Evolutionary conservation across 1,140 invertebrate genomes (phyloP), one percentile per base, ranked within the genome.

Genomic region (Drosophila repletoides): DNA sequence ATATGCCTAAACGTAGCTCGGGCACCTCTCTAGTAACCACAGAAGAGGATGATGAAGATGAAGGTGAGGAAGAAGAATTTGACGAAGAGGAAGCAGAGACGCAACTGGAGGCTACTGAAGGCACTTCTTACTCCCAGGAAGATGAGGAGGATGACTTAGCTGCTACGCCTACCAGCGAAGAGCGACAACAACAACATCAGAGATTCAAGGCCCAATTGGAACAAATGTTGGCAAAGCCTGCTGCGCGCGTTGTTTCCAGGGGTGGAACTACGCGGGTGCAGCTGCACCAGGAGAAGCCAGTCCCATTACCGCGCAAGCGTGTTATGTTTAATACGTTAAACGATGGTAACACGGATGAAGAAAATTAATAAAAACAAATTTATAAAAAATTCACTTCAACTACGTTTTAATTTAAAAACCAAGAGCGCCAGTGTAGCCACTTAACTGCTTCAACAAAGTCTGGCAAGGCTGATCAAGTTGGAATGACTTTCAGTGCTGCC

Each of bases 291-390:
- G 12, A 59, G 2, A 53, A 40, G 17, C 88, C 88, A 2, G 68
- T 89, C 3, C 88, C 88, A 1, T 4, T 88, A 45, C 88, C 88
- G 2, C 70, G 88, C 1, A 89, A 89, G 28, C 76, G 84, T n/a
- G 88, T 89, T 4, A 89, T 89, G 88, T 89, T 89, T 9, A 83
- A 75, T 17, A 86, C 79, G 0, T 2, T 59, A 0, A 28, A 10
- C 17, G 68, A 38, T 36, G 61, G 74, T 0, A 71, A 59, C 5
- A 56, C 58, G 0, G 58, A 72, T 21, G 53, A 67, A 1, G 52
- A 48, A 3, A 38, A 64, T 12, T 48, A 29, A 24, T 6, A 22
- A 22, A 22, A 36, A 17, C n/a, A 26, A 10, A 36, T 12, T 2
- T 26, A 33, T 1, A 10, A 14, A 9, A 31, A 19, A 15, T 9